These are phyloP conservation scores for Jordanella pulchra DNA, from an alignment of 2,797 vertebrate genomes.

Conservation along the genomic window DNA sequence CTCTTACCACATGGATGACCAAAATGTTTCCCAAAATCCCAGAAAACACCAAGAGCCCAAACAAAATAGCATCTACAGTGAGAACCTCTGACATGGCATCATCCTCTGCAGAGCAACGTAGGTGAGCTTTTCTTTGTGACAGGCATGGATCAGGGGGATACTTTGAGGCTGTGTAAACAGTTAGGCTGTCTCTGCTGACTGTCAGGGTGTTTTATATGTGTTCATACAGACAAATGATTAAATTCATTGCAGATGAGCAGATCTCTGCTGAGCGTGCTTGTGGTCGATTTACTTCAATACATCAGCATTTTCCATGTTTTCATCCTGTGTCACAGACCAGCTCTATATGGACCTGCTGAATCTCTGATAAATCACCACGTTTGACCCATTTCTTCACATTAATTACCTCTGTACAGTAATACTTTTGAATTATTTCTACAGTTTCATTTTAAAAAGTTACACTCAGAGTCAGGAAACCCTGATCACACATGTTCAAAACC, in stretches of 20 bases:
- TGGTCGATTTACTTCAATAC: constrained; percentile 58
- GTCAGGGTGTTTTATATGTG: constrained; percentile 47
- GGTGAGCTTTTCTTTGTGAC: constrained; percentile 21
- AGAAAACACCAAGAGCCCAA: constrained; percentile 79
- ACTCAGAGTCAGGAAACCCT: constrained; percentile 6
- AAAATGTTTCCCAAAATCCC: constrained; percentile 84
- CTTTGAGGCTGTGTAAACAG: background rate
- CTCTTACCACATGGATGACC: constrained; percentile 82
- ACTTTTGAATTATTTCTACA: background rate
- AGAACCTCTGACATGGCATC: constrained; percentile 75
- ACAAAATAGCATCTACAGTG: constrained; percentile 77
- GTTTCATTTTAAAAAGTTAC: background rate
- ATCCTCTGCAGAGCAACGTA: constrained; percentile 30
- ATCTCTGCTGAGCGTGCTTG: constrained; percentile 60
- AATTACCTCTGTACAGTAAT: background rate
- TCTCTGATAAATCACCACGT: constrained; percentile 2
- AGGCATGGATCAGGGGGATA: background rate
- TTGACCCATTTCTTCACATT: background rate
- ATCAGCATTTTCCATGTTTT: constrained; percentile 49
- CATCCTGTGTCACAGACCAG: constrained; percentile 15
- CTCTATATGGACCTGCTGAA: constrained; percentile 6
- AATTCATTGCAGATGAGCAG: constrained; percentile 10
- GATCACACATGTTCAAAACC: constrained; percentile 30
- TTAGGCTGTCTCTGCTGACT: background rate
- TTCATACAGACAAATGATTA: constrained; percentile 18